Evolutionary conservation across 2,113 vertebrate genomes (phyloP).

Genomic region (Sialia sialis): DNA sequence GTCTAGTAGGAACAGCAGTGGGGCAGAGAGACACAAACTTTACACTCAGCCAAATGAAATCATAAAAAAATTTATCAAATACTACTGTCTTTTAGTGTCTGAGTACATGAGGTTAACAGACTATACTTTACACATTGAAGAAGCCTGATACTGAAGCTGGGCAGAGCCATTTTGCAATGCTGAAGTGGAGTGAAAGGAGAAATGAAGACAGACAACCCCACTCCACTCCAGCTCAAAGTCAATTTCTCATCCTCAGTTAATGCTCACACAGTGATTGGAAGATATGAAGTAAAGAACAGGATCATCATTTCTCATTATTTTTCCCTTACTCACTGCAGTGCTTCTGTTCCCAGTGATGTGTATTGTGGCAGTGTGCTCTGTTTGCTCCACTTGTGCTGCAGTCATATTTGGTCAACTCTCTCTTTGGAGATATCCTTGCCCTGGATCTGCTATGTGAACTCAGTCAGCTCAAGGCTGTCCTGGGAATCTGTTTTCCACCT

Average conservation of each 20-base stretch:
- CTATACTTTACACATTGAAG: not conserved
- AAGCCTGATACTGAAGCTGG: not conserved
- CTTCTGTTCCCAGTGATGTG: not conserved
- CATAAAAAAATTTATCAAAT: not conserved
- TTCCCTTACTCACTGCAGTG: not conserved
- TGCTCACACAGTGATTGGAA: not conserved
- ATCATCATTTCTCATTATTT: not conserved
- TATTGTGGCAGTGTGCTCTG: not conserved
- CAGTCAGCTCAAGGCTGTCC: not conserved
- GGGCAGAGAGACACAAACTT: not conserved
- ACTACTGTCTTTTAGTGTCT: not conserved
- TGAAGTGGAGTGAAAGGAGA: not conserved
- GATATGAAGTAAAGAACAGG: not conserved
- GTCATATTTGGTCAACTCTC: not conserved
- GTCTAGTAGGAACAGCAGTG: not conserved
- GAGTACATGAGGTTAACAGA: not conserved
- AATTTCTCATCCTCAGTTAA: not conserved
- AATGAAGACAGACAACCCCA: not conserved
- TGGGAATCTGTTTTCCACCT: not conserved
- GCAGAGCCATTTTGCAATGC: not conserved
- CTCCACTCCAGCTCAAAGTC: not conserved
- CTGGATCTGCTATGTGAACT: not conserved
- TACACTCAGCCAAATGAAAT: not conserved
- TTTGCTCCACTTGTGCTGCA: not conserved
- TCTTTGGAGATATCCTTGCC: not conserved